Base-by-base conservation (phyloP, 2,113 vertebrate genomes). In the Meles meles region DNA sequence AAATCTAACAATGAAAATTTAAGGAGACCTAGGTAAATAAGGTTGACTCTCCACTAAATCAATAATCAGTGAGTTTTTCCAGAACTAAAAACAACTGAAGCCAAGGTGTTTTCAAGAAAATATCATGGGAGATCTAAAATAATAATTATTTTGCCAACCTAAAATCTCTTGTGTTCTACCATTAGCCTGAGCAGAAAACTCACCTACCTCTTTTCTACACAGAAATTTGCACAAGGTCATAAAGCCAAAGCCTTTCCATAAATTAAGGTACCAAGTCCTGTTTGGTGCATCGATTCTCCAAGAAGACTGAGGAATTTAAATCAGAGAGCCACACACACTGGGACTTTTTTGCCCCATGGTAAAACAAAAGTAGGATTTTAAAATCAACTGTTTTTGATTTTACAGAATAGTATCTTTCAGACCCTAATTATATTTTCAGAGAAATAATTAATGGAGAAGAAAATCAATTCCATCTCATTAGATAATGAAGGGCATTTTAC, bases 391-490 rank as follows among this genome's bases (percentile, higher is more conserved):
- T 7, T 37, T 93, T 94, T 61, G 27, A 87, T n/a, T 92, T 89
- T 88, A 84, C 17, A 84, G 94, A 95, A 92, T 65, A 18, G 59
- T 44, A 39, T 95, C 61, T 92, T 90, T 94, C 37, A 84, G 42
- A 72, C 86, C 39, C n/a, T 72, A 94, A 84, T 92, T 79, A 72
- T 55, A 93, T 85, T 77, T 96, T 88, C 49, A 95, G 67, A 65
- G 10, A 3, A 72, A 72, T 52, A 81, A 82, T 77, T 93, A 90
- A 67, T 59, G 55, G 13, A 52, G 49, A 88, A 91, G 83, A 61
- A 94, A 93, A 92, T 87, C 92, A 89, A 95, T 97, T 76, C 21
- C 31, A 52, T 42, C 74, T 96, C 69, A 65, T 96, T 97, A 85
- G 55, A 69, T 86, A 96, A 81, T 18, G 25, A 88, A 88, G 39